A percentile compares a stretch with the other conserved stretches of the same genome.
These are phyloP conservation scores for Erpetoichthys calabaricus DNA, from an alignment of 2,797 vertebrate genomes.

Conservation along the genomic window DNA sequence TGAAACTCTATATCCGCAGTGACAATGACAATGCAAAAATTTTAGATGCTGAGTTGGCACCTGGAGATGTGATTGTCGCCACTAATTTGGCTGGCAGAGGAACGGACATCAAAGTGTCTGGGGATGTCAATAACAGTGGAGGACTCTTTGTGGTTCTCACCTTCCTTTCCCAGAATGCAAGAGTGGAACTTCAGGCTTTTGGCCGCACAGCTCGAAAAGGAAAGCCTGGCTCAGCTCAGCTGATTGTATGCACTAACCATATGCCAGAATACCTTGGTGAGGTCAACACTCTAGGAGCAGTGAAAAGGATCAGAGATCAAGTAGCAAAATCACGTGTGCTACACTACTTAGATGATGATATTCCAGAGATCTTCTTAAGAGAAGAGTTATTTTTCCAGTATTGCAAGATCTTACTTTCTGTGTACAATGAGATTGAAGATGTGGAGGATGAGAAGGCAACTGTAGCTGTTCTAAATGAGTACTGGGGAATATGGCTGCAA, in stretches of 20 bases:
- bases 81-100: constrained; percentile 43
- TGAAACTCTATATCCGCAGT: constrained; percentile 34
- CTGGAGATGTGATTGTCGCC: constrained; percentile 33
- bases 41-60: constrained; percentile 8
- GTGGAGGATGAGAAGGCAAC: constrained; percentile 11
- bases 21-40: constrained; percentile 28
- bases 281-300: background rate
- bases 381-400: constrained; percentile 23
- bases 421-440: constrained; percentile 11
- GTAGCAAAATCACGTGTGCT: background rate
- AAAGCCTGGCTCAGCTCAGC: constrained; percentile 30
- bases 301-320: constrained; percentile 12
- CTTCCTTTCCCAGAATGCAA: constrained; percentile 33
- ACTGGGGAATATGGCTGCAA: constrained; percentile 27
- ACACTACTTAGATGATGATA: constrained; percentile 15
- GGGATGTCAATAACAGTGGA: constrained; percentile 26
- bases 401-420: constrained; percentile 1
- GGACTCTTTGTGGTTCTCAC: constrained; percentile 41
- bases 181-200: constrained; percentile 29
- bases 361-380: constrained; percentile 14
- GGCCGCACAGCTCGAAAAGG: constrained; percentile 40
- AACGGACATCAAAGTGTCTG: constrained; percentile 30
- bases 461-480: constrained; percentile 29
- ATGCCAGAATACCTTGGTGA: constrained; percentile 7
- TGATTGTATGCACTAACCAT: constrained; percentile 20